These are phyloP conservation scores for Apoda limacodes DNA, from an alignment of 2,888 invertebrate genomes.

Conservation along the genomic window DNA sequence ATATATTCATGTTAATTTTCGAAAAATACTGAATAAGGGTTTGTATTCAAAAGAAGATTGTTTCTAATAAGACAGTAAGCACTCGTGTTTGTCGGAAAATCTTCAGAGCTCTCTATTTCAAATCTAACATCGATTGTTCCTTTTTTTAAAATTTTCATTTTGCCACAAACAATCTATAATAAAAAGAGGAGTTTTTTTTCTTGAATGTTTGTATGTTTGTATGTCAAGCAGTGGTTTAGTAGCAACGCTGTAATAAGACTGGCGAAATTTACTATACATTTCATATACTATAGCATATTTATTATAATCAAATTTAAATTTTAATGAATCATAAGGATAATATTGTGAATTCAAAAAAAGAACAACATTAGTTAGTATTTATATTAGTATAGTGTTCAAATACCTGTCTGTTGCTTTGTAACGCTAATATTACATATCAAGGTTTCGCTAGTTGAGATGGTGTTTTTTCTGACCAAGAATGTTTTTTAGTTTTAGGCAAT, in stretches of 20 bases:
- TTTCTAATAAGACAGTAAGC: slow-evolving; percentile 8
- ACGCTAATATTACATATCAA: slow-evolving; percentile 32
- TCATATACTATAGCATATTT: slow-evolving; percentile 22
- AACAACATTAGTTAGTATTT: slow-evolving; percentile 12
- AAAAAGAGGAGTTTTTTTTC: slow-evolving; percentile 16
- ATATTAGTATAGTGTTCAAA: slow-evolving; percentile 19
- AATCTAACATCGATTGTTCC: slow-evolving; percentile 22
- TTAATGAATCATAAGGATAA: slow-evolving; percentile 23
- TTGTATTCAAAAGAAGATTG: slow-evolving; percentile 7
- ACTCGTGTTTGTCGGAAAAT: slow-evolving; percentile 14
- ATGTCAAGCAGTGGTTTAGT: too few species aligned
- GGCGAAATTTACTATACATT: slow-evolving; percentile 21
- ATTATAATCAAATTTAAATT: slow-evolving; percentile 19
- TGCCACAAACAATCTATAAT: slow-evolving; percentile 23
- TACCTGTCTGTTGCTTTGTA: slow-evolving; percentile 11
- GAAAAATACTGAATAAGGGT: slow-evolving; percentile 4
- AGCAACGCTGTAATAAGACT: too few species aligned
- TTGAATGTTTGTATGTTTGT: slow-evolving; percentile 19
- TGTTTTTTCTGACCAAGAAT: slow-evolving; percentile 30
- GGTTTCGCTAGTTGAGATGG: slow-evolving; percentile 32
- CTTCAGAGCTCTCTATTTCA: slow-evolving; percentile 20
- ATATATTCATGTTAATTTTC: slow-evolving; percentile 2
- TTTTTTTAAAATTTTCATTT: slow-evolving; percentile 21
- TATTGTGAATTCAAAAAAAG: slow-evolving; percentile 22
- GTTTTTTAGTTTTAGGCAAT: too few species aligned